A percentile compares a stretch with the other conserved stretches of the same genome.
Evolutionary conservation across 2,797 vertebrate genomes (phyloP).

Genomic region (Anniella stebbinsi): DNA sequence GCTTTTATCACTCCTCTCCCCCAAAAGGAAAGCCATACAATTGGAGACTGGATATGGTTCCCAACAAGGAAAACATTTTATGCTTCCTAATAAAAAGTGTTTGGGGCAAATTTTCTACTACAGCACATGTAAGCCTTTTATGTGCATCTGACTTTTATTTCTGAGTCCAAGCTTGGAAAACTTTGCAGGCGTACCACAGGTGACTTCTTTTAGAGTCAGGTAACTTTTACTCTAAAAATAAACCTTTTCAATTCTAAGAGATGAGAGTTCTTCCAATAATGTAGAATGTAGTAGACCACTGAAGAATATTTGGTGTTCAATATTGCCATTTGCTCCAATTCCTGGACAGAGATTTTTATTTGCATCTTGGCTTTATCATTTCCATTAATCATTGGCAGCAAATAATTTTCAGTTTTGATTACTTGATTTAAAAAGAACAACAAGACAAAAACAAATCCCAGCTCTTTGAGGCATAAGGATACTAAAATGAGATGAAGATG

Average conservation of each 20-base stretch:
- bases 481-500: neutral
- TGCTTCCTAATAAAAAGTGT: neutral
- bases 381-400: constrained; percentile 55
- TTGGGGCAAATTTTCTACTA: neutral
- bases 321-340: constrained; percentile 51
- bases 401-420: constrained; percentile 58
- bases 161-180: neutral
- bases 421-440: constrained; percentile 29
- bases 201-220: neutral
- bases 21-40: neutral
- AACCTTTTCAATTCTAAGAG: neutral
- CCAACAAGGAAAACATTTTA: neutral
- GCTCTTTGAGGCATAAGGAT: neutral
- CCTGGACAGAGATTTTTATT: constrained; percentile 34
- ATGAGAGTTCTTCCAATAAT: neutral
- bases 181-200: neutral
- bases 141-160: neutral
- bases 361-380: constrained; percentile 49
- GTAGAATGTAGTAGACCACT: constrained; percentile 11
- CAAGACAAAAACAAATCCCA: constrained; percentile 26
- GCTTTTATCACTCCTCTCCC: neutral
- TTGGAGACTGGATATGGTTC: neutral
- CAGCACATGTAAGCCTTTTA: neutral
- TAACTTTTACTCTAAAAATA: neutral
- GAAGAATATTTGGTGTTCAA: constrained; percentile 47